Base-by-base conservation (phyloP, 2,797 vertebrate species). In the Acrocephalus scirpaceus region DNA sequence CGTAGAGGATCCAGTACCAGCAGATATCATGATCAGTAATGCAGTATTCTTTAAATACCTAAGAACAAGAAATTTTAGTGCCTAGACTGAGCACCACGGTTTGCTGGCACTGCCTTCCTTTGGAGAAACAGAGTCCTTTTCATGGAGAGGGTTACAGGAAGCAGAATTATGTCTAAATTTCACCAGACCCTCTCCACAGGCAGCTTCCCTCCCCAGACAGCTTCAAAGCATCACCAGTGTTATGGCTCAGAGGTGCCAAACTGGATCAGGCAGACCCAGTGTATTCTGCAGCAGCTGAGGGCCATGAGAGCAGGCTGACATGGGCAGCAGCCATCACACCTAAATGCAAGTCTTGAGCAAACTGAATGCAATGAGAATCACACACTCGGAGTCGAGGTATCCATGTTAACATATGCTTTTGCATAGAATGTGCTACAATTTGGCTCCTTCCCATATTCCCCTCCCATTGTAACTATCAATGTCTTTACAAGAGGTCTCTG, bases 1-100 rank as follows among this genome's bases (percentile, higher is more conserved):
- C 34, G 25, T 73, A 66, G 45, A 88, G n/a, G 88, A 93, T 88
- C 26, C 2, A 2, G 27, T 85, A 91, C 27, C 13, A 67, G 60
- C 0, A 0, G 57, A 80, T 67, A 72, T 25, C 38, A 57, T 5
- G 21, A 76, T 83, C 51, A 53, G 34, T 89, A 92, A 83, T 42
- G 40, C 47, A 88, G 22, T 42, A 70, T 81, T 84, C 32, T 91
- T 77, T 86, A 90, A 87, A 81, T 76, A 56, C 22, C 19, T 30
- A 42, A 85, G 56, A 94, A 44, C 7, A 76, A 70, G n/a, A 73
- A 60, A 71, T 66, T 57, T 72, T 15, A 76, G 75, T 60, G 57
- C 27, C 60, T 61, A 17, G 16, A 62, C 7, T 23, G 58, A 72
- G n/a, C n/a, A 42, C 29, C 25, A 61, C 44, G 21, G 44, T 72